Evolutionary conservation across 2,888 invertebrate genomes (phyloP).

Genomic region (Patella depressa): DNA sequence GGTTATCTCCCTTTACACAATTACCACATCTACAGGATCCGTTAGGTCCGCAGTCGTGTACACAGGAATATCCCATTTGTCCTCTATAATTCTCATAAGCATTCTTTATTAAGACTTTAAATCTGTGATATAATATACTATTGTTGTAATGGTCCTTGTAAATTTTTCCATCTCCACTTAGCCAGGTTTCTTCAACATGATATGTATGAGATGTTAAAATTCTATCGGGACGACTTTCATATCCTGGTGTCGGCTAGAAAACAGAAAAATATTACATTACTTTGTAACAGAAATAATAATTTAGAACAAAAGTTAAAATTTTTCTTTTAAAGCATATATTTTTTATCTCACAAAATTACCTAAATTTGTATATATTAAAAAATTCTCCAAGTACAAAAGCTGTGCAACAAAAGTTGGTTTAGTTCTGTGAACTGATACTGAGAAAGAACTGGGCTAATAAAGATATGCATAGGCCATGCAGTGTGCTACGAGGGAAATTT

Average conservation of each 20-base stretch:
- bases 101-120: constrained; percentile 43
- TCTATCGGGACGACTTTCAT: constrained; percentile 64
- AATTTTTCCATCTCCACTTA: constrained; percentile 48
- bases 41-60: constrained; percentile 65
- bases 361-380: too few relatives aligned
- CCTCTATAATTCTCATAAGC: constrained; percentile 45
- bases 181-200: constrained; percentile 27
- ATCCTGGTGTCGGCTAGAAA: constrained; percentile 61
- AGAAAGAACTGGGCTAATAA: too few relatives aligned
- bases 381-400: too few relatives aligned
- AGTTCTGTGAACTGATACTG: too few relatives aligned
- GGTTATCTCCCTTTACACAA: constrained; percentile 55
- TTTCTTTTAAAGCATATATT: too few relatives aligned
- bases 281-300: too few relatives aligned
- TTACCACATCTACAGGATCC: constrained; percentile 66
- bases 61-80: constrained; percentile 55
- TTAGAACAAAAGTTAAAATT: too few relatives aligned
- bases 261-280: neutral
- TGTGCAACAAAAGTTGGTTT: too few relatives aligned
- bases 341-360: too few relatives aligned
- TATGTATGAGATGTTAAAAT: constrained; percentile 50
- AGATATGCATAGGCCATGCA: too few relatives aligned
- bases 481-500: too few relatives aligned
- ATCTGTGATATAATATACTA: constrained; percentile 48
- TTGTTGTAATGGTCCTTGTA: constrained; percentile 48